Conservation (phyloP, 2,797 vertebrate genomes). For the Poeciliopsis turneri region DNA sequence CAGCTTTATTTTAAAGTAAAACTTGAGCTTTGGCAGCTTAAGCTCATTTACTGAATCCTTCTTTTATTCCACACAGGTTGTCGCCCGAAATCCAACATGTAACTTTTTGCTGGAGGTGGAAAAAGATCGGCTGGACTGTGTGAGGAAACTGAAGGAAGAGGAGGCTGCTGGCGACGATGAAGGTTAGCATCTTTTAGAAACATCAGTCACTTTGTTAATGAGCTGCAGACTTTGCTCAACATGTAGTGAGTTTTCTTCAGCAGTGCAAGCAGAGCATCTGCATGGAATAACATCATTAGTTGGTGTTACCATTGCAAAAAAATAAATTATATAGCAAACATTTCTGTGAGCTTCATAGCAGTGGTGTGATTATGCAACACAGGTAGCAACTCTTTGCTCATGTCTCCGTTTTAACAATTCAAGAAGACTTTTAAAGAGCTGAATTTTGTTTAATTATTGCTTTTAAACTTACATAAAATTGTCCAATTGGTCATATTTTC, state of each 20-base stretch:
- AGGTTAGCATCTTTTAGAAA: conserved; percentile 45
- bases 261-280: background rate
- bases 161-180: conserved; percentile 10
- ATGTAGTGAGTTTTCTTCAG: background rate
- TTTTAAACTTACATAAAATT: background rate
- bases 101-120: conserved; percentile 75
- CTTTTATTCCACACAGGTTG: conserved; percentile 40
- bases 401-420: background rate
- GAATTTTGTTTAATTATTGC: background rate
- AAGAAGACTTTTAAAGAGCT: background rate
- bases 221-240: no score
- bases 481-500: background rate
- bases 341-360: background rate
- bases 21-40: background rate
- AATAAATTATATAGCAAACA: background rate
- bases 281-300: background rate
- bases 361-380: background rate
- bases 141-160: conserved; percentile 54
- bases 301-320: background rate
- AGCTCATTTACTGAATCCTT: background rate
- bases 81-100: conserved; percentile 70
- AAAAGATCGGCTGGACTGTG: conserved; percentile 62
- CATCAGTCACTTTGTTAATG: background rate
- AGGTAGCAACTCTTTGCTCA: background rate
- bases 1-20: background rate